Evolutionary conservation across 1,140 invertebrate genomes (phyloP).

Genomic region (Gryllus bimaculatus): DNA sequence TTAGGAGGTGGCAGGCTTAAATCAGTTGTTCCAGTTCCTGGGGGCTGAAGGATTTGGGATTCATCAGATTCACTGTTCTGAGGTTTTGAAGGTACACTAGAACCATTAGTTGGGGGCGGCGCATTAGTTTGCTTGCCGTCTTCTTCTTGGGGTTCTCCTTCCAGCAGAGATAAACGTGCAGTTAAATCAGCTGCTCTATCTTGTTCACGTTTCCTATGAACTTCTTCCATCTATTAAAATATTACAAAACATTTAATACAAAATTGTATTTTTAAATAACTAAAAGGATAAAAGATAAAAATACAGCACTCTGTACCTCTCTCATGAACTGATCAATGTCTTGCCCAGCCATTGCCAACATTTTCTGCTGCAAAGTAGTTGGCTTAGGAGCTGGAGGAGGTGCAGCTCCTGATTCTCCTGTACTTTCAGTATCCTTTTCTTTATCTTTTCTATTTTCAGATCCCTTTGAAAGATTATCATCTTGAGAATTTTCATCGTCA

Average conservation of each 20-base stretch:
- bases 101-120: background rate
- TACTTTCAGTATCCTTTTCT: constrained; percentile 13
- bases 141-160: constrained; percentile 27
- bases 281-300: no score
- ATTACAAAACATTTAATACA: background rate
- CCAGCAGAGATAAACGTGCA: constrained; percentile 39
- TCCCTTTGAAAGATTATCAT: background rate
- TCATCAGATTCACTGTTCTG: constrained; percentile 11
- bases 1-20: constrained; percentile 15
- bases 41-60: constrained; percentile 16
- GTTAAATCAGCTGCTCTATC: constrained; percentile 44
- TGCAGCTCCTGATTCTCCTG: background rate
- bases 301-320: constrained; percentile 38
- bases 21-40: constrained; percentile 19
- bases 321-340: constrained; percentile 89
- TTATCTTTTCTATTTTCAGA: constrained; percentile 29
- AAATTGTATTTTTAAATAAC: no score
- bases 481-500: constrained; percentile 30
- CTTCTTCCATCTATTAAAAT: constrained; percentile 56
- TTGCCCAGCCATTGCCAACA: constrained; percentile 76
- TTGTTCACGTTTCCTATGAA: constrained; percentile 59
- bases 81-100: background rate
- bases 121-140: background rate
- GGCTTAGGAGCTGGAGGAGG: constrained; percentile 44
- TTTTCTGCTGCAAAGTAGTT: constrained; percentile 67